Evolutionary conservation across 2,888 invertebrate genomes (phyloP), one percentile per base, ranked within the genome.

Genomic region (Galerucella calmariensis): DNA sequence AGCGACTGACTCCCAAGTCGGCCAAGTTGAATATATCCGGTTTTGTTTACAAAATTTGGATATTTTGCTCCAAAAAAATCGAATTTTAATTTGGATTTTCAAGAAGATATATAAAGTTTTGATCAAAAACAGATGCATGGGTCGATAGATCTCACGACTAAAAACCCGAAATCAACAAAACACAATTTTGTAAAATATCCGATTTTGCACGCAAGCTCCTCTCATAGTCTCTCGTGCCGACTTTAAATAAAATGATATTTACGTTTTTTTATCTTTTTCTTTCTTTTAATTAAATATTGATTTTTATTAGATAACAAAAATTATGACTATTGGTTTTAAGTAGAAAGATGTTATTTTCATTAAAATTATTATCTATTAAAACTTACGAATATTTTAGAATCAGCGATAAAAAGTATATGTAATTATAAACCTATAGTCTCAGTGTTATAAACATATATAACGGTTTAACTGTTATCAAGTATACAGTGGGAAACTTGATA

Each of bases 241-340:
- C 56, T 16, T 56, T 10, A 56, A 56, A n/a, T 56, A 20, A 20
- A 56, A n/a, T 56, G 6, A 56, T 56, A 56, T 20, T 16, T 5
- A 35, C 35, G 35, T 16, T 56, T 56, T 16, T 56, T 16, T 53
- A 24, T 67, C 20, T 63, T 41, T 44, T 65, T 24, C 0, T 35
- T 35, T 35, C 35, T 8, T 35, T 20, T 46, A 24, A 20, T 20
- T 16, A 16, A 44, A 68, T 35, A 44, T 56, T 68, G n/a, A 58
- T 10, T 35, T 68, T 56, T 44, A 41, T 68, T 56, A n/a, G 41
- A 67, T 9, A 24, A 24, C 14, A 53, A 56, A 67, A 48, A 56
- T 11, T 51, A 51, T 51, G 51, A 51, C 51, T 51, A n/a, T 51
- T 51, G 51, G 12, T n/a, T n/a, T 51, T 12, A 51, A 51, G 14